Conservation (phyloP, 1,140 invertebrate species). For the Nomia melanderi region DNA sequence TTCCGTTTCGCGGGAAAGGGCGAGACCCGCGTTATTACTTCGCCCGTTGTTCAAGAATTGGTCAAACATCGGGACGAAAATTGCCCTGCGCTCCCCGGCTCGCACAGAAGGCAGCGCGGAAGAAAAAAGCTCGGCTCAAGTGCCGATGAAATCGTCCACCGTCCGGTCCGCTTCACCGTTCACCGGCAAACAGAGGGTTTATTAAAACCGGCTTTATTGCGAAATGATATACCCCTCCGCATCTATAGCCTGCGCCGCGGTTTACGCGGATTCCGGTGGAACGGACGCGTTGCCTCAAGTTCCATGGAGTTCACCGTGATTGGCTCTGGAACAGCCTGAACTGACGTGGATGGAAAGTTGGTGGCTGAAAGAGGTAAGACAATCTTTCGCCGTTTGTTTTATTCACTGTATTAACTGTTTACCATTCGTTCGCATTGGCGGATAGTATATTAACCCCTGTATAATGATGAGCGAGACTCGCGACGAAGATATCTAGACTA, state of each 20-base stretch:
- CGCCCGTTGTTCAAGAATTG: constrained; percentile 58
- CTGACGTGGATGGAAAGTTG: too few relatives aligned
- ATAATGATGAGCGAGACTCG: too few relatives aligned
- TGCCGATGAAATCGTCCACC: constrained; percentile 36
- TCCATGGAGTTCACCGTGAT: too few relatives aligned
- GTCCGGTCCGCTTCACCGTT: background rate
- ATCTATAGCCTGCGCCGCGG: background rate
- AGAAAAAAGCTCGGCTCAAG: constrained; percentile 9
- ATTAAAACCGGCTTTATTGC: constrained; percentile 58
- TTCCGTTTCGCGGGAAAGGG: background rate
- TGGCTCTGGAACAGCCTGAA: too few relatives aligned
- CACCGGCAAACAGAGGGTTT: constrained; percentile 43
- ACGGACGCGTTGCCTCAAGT: constrained; percentile 9
- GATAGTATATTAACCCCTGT: too few relatives aligned
- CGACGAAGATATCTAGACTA: too few relatives aligned
- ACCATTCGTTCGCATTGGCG: too few relatives aligned
- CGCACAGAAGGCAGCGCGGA: background rate
- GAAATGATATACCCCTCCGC: background rate
- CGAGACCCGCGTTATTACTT: constrained; percentile 51
- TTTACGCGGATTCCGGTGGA: constrained; percentile 27
- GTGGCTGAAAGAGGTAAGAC: too few relatives aligned
- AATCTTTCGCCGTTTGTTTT: too few relatives aligned
- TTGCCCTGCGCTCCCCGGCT: too few relatives aligned
- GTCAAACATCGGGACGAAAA: constrained; percentile 58
- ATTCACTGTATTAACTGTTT: too few relatives aligned